These are phyloP conservation scores for Petrophora chlorosata DNA, from an alignment of 2,888 invertebrate species.

Conservation along the genomic window DNA sequence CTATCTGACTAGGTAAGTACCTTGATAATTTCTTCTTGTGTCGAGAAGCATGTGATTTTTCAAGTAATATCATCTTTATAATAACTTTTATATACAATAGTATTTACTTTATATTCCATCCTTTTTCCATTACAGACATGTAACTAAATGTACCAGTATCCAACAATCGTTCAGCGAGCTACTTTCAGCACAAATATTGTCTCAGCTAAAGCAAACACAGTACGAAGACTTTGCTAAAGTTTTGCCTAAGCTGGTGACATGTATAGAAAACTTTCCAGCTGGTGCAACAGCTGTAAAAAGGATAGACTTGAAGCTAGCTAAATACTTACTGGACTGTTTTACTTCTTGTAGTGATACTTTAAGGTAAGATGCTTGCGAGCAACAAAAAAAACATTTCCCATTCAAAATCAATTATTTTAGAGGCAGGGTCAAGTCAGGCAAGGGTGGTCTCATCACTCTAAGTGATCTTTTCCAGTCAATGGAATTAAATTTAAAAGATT, in stretches of 20 bases:
- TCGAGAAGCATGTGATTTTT: too few species aligned
- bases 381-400: too few species aligned
- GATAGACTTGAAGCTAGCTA: constrained; percentile 43
- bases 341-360: constrained; percentile 46
- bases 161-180: constrained; percentile 51
- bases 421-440: too few species aligned
- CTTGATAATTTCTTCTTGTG: too few species aligned
- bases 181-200: constrained; percentile 46
- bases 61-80: neutral
- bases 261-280: constrained; percentile 66
- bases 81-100: neutral
- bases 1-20: constrained; percentile 61
- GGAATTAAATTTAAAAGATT: too few species aligned
- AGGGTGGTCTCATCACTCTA: too few species aligned
- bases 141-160: constrained; percentile 53
- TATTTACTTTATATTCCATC: neutral
- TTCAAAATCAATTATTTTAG: too few species aligned
- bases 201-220: constrained; percentile 28
- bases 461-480: too few species aligned
- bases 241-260: constrained; percentile 53
- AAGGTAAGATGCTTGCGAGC: too few species aligned
- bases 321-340: constrained; percentile 39
- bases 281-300: constrained; percentile 53
- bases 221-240: constrained; percentile 38
- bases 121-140: constrained; percentile 50